Base-by-base conservation (phyloP, 1,140 invertebrate genomes). In the Leptinotarsa lineolata region DNA sequence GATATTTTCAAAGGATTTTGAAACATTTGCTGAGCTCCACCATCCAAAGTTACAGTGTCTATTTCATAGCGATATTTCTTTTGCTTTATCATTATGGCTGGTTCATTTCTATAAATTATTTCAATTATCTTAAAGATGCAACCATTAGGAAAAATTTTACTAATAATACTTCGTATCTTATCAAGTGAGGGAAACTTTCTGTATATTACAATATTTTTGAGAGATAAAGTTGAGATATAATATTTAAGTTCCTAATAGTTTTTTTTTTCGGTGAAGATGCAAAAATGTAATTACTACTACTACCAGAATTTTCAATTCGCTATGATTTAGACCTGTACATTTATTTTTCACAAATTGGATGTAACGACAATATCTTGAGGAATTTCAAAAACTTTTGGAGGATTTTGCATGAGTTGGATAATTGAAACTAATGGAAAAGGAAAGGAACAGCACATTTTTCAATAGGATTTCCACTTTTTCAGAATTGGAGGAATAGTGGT, bases 341-440 rank as follows among this genome's bases (percentile, higher is more conserved):
- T 24, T 30, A 20, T 30, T 46, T 68, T 68, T 54, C n/a, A 46
- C 46, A 18, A 45, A 20, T 54, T 48, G 21, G 67, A 44, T 44
- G 16, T 44, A 15, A n/a, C 16, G 54, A 58, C 16, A 24, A 24
- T 24, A 69, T 12, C 12, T 24, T 22, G 21, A 58, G 21, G 12
- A 20, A 21, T 68, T 11, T 30, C 22, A 16, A 30, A 22, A 65
- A 39, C 22, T 22, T 65, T 22, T 22, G 39, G 63, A 39, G 39
- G 63, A 22, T 30, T 61, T 65, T 65, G 63, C 63, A 39, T 65
- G 24, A n/a, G 63, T 65, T 65, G 63, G 63, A 65, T 65, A n/a
- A 30, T 39, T 65, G 63, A 65, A 24, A 65, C 8, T 65, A 21
- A 12, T n/a, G 39, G 39, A 65, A 65, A 39, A 39, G 63, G 63